phyloP scores from a whole-genome alignment of 2,888 invertebrate species.

The Eudemis profundana region DNA sequence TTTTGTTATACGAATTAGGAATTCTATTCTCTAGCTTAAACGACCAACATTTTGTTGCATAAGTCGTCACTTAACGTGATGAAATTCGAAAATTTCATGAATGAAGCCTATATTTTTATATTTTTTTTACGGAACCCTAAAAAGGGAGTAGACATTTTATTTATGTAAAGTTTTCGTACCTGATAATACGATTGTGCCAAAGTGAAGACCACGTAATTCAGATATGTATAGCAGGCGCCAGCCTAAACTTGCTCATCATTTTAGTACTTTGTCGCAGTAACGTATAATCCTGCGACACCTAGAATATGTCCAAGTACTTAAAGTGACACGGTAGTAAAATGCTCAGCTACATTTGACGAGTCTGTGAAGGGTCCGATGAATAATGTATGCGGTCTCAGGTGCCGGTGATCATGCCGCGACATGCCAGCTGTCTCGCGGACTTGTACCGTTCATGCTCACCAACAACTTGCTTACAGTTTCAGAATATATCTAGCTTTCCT shows the following conservation, averaged over 20 bases:
- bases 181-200: no score
- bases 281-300: neutral
- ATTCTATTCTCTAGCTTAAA: no score
- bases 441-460: neutral
- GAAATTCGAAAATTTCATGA: no score
- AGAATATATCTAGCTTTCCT: neutral
- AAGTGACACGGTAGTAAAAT: neutral
- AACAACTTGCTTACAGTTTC: neutral
- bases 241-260: neutral
- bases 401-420: constrained; percentile 10
- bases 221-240: no score
- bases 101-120: no score
- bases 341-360: neutral
- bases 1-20: no score
- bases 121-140: no score
- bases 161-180: no score
- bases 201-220: no score
- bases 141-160: no score
- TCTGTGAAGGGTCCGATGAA: constrained; percentile 1
- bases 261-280: neutral
- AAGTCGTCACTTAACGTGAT: no score
- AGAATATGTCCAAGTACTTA: neutral
- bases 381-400: constrained; percentile 13
- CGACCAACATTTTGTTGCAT: no score
- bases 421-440: constrained; percentile 7